These are phyloP conservation scores for Trissolcus japonicus DNA, from an alignment of 2,888 invertebrate species.

Conservation along the genomic window DNA sequence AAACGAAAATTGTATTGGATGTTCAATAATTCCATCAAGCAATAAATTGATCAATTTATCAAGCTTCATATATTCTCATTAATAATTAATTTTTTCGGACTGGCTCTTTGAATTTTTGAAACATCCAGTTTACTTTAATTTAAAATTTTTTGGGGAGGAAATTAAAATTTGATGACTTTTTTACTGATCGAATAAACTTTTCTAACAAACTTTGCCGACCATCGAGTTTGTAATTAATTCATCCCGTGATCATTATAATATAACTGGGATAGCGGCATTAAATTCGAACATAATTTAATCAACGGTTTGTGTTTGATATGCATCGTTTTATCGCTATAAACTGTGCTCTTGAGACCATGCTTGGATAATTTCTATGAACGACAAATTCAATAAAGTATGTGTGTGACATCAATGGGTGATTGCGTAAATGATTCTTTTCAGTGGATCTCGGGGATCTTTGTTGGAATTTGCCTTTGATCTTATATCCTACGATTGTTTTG, in stretches of 20 bases:
- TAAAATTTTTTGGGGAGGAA: no score
- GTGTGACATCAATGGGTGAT: constrained; percentile 14
- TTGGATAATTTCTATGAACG: constrained; percentile 23
- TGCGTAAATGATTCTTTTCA: constrained; percentile 24
- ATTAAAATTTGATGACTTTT: no score
- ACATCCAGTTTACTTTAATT: no score
- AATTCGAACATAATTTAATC: constrained; percentile 31
- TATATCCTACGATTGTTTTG: constrained; percentile 15
- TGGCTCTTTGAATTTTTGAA: no score
- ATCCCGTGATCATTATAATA: constrained; percentile 7
- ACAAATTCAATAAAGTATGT: constrained; percentile 22
- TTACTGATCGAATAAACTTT: not conserved
- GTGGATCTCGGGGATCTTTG: constrained; percentile 4
- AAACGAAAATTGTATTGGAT: no score
- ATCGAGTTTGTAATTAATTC: constrained; percentile 10
- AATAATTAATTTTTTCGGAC: no score
- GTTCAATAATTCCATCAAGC: no score
- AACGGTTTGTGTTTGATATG: constrained; percentile 24
- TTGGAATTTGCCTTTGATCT: constrained; percentile 35
- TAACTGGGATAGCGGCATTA: constrained; percentile 12
- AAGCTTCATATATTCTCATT: no score
- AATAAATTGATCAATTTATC: no score
- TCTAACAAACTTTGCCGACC: not conserved
- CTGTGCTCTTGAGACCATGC: constrained; percentile 16
- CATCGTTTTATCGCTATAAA: constrained; percentile 22